phyloP scores from a whole-genome alignment of 2,888 invertebrate genomes.

The Eupithecia subumbrata region DNA sequence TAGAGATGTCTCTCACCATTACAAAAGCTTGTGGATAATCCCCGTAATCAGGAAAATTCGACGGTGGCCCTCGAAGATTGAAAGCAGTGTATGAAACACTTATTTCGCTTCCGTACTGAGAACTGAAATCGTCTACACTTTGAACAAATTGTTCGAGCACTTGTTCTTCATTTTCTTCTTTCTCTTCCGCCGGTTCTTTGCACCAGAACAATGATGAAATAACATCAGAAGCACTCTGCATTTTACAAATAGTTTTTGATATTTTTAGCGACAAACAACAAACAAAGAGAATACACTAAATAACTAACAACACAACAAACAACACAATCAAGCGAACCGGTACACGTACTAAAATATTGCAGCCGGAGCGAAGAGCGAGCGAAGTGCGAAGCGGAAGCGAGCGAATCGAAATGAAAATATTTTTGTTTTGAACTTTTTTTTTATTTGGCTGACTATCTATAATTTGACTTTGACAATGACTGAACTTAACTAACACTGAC shows the following conservation, averaged over 20 bases:
- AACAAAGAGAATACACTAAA: no score
- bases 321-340: no score
- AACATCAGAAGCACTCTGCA: conserved; percentile 77
- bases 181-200: conserved; percentile 63
- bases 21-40: conserved; percentile 96
- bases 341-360: no score
- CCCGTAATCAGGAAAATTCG: conserved; percentile 94
- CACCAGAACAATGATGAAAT: conserved; percentile 76
- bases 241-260: conserved; percentile 44
- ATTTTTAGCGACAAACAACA: conserved; percentile 2
- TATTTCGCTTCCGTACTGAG: conserved; percentile 94
- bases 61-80: conserved; percentile 93
- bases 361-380: no score
- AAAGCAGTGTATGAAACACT: conserved; percentile 95
- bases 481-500: no score
- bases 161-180: conserved; percentile 62
- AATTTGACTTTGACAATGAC: background rate
- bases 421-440: conserved; percentile 2
- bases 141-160: conserved; percentile 91
- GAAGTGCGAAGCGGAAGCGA: no score
- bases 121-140: conserved; percentile 92
- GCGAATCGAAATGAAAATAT: conserved; percentile 1
- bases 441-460: background rate
- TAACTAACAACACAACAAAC: no score
- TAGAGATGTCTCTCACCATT: conserved; percentile 85